Conservation (phyloP, 2,113 vertebrate species). For the Siniperca knerii region DNA sequence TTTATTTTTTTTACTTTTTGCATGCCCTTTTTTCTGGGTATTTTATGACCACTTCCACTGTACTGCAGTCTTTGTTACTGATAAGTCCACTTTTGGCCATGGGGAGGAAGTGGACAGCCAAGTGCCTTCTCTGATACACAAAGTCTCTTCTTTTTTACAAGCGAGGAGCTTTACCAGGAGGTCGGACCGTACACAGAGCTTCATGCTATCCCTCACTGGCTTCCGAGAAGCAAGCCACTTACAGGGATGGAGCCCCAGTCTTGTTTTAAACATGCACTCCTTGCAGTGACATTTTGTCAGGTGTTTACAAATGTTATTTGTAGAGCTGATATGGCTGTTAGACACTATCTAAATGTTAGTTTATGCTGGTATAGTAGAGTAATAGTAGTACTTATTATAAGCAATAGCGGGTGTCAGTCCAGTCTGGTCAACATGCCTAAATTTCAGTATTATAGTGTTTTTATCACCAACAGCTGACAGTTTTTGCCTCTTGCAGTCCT, state of each 20-base stretch:
- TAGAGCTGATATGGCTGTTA: not conserved
- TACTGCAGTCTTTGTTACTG: not conserved
- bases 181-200: not conserved
- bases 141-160: not conserved
- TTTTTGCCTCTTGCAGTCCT: constrained; percentile 75
- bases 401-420: not conserved
- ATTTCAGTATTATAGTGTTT: not conserved
- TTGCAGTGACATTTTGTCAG: not conserved
- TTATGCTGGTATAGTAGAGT: not conserved
- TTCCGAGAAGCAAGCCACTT: not conserved
- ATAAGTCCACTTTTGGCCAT: not conserved
- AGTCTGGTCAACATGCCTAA: not conserved
- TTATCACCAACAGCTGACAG: constrained; percentile 7
- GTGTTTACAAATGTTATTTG: not conserved
- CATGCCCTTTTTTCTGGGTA: not conserved
- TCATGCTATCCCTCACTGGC: not conserved
- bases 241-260: not conserved
- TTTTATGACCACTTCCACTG: not conserved
- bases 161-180: not conserved
- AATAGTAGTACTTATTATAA: not conserved
- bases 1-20: not conserved
- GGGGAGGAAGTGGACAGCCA: not conserved
- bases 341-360: not conserved
- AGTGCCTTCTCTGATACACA: not conserved
- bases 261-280: not conserved